Conservation (phyloP, 1,140 invertebrate species). For the Apis mellifera region Amel_HAv3.1 CM009939.2:5438501-5439000, state of each 20-base stretch:
- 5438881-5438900: not conserved
- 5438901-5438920: not conserved
- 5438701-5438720: too few relatives aligned
- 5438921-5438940: not conserved
- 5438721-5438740: not conserved
- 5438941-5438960: not conserved
- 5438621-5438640: too few relatives aligned
- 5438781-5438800: not conserved
- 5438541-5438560: too few relatives aligned
- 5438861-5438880: slow-evolving; percentile 3
- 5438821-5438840: slow-evolving; percentile 29
- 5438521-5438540: too few relatives aligned
- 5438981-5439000: not conserved
- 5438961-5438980: not conserved
- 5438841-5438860: slow-evolving; percentile 14
- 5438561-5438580: too few relatives aligned
- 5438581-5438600: too few relatives aligned
- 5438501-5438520: too few relatives aligned
- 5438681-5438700: too few relatives aligned
- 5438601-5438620: too few relatives aligned
- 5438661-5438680: too few relatives aligned
- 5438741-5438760: not conserved
- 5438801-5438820: not conserved
- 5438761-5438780: not conserved
- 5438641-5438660: too few relatives aligned